Base-by-base conservation (phyloP, 2,113 vertebrate genomes). In the Myotis yumanensis region DNA sequence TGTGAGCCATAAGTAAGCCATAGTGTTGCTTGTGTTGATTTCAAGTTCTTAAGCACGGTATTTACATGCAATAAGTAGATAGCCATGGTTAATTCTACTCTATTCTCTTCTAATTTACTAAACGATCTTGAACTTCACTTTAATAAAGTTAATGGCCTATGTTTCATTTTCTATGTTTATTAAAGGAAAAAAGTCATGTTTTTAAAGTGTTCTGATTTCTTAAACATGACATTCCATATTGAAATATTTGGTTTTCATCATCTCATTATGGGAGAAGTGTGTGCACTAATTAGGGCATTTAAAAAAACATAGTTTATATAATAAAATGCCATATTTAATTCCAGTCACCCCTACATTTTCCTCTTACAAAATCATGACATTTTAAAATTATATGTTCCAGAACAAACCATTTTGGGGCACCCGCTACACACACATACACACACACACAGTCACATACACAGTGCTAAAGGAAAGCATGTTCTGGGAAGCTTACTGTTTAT, bases 271-370 rank as follows among this genome's bases (percentile, higher is more conserved):
- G 11, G 35, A 10, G 23, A 52, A 84, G 37, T 48, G 5, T 86
- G 71, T 72, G 11, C 43, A 25, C 9, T 86, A 46, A 57, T 46
- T 51, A 82, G 77, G 37, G 64, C 22, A 87, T 71, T 93, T 90
- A 18, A 11, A 23, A 92, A 95, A 93, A 37, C 2, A 72, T 11
- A 87, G 11, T 40, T 89, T 46, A 72, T 69, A 69, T 32, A 91
- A 76, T 88, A 66, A 96, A 94, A 91, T 48, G 32, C 3, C 32
- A 94, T 35, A n/a, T 89, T 83, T 80, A 86, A 66, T 86, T 90
- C 17, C 12, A 85, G 32, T 43, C 40, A 37, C 14, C 16, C 2
- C 71, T 37, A 23, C 4, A 46, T 76, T 73, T 43, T 89, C 68
- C 37, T 48, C 25, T 84, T 85, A 93, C 71, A 69, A 82, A 86